Evolutionary conservation across 2,797 vertebrate species (phyloP), one percentile per base, ranked within the genome.

Genomic region (Morus bassanus): DNA sequence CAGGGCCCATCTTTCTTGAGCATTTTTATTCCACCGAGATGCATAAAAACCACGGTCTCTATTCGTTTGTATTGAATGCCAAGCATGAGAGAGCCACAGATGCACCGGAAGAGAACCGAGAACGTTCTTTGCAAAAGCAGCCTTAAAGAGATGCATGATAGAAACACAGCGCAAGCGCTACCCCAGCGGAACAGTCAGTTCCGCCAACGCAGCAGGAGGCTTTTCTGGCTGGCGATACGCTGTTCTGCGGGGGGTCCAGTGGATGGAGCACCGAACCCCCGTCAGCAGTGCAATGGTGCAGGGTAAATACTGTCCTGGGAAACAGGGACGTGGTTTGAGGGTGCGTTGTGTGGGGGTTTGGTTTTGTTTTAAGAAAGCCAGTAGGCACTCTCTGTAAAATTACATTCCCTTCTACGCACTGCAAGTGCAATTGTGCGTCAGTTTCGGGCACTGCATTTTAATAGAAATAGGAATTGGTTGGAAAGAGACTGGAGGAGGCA

Each of bases 161-260:
- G 43, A 60, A 73, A 59, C 8, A 7, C 6, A 60, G 70, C 13
- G 3, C 41, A 88, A 54, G 48, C 2, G 6, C 57, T 48, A 3
- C 28, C 57, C 67, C 22, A 41, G 35, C 43, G 74, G 41, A 92
- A 19, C 43, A 60, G 43, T 27, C 4, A 1, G 19, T 68, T 74
- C 41, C 13, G 75, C 43, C 45, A 51, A 5, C 0, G 1, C 39
- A 87, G 68, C 39, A 48, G 43, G 51, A 83, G 46, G 25, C 69
- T 46, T 54, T 23, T 6, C 54, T n/a, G 70, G n/a, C 76, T 48
- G 39, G 17, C 1, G 0, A 1, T 5, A 3, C 0, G 3, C 25
- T 0, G 4, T 56, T 75, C 31, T 48, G 78, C 45, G 10, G 37
- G 60, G 56, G 31, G 7, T 7, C 0, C 0, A 8, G 48, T 24